A percentile compares a stretch with the other conserved stretches of the same genome.
Conservation (phyloP, 2,888 invertebrate genomes). For the Harpalus rufipes region DNA sequence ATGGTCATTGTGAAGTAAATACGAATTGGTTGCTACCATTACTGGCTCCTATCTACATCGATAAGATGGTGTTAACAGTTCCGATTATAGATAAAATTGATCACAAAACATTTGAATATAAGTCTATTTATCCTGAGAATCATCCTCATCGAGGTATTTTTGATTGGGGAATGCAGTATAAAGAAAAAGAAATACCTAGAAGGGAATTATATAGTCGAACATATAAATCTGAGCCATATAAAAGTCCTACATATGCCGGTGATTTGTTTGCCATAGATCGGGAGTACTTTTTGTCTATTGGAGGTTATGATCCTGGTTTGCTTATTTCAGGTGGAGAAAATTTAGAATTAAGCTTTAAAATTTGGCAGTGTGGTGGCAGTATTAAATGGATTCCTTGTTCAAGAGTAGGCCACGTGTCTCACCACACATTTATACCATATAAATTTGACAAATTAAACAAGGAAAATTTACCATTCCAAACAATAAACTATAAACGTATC, state of each 20-base stretch:
- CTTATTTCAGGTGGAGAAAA: conserved; percentile 99
- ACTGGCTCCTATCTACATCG: conserved; percentile 93
- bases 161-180: conserved; percentile 99
- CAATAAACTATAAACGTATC: conserved; percentile 97
- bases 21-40: conserved; percentile 98
- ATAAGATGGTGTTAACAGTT: conserved; percentile 96
- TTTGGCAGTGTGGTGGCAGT: conserved; percentile 99
- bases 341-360: conserved; percentile 97
- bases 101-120: conserved; percentile 95
- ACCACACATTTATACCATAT: conserved; percentile 92
- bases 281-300: conserved; percentile 95
- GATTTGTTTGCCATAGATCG: conserved; percentile 98
- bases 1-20: conserved; percentile 99
- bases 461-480: conserved; percentile 96
- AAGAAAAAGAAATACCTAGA: conserved; percentile 96
- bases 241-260: conserved; percentile 99
- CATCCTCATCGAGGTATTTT: conserved; percentile 96
- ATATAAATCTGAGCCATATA: conserved; percentile 94
- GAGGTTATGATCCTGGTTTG: conserved; percentile 97
- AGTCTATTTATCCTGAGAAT: conserved; percentile 94
- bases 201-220: conserved; percentile 87
- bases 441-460: conserved; percentile 95
- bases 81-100: conserved; percentile 99
- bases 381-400: conserved; percentile 99
- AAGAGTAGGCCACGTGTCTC: conserved; percentile 93